Base-by-base conservation (phyloP, 2,888 invertebrate genomes). In the Trisateles emortualis region DNA sequence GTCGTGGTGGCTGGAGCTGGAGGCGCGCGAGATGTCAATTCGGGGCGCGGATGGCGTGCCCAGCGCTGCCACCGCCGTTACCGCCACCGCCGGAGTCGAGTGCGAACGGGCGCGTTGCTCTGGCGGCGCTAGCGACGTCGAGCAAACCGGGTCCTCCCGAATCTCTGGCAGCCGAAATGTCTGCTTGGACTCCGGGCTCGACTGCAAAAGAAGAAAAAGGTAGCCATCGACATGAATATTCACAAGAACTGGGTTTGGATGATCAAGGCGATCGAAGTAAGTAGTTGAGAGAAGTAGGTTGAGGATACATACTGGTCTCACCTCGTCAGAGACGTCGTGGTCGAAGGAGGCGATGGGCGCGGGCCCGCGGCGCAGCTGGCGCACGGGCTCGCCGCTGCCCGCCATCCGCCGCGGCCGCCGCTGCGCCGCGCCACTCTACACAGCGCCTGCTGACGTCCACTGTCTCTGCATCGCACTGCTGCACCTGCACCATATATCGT, bases 301-400 rank as follows among this genome's bases (percentile, higher is more conserved):
- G 5, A 70, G 54, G 91, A 93, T 94, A 94, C 94, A 88, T 94
- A 94, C 94, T 84, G 93, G 79, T 54, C 85, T 84, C 83, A 96
- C 95, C 94, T 96, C 96, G 92, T 97, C 97, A 80, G 96, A 96
- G 86, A 95, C 94, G 94, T 97, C 97, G 88, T 91, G 91, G 94
- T 98, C 98, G 93, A 98, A 97, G 79, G 98, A 98, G 85, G 98
- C 98, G 90, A 98, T 96, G 83, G 98, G 98, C 81, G 98, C 98
- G 84, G 97, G 97, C 84, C 98, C 98, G 94, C 97, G 96, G 89
- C 97, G 96, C 93, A 95, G 95, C 93, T 96, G 96, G 68, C 87
- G 84, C 83, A 68, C 79, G 69, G 80, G 69, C 71, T 69, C 83
- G 74, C 80, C 80, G 75, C 78, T 62, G 61, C 69, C 74, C 71